These are phyloP conservation scores for Harpagoxenus sublaevis DNA, from an alignment of 2,888 invertebrate species.

Conservation along the genomic window DNA sequence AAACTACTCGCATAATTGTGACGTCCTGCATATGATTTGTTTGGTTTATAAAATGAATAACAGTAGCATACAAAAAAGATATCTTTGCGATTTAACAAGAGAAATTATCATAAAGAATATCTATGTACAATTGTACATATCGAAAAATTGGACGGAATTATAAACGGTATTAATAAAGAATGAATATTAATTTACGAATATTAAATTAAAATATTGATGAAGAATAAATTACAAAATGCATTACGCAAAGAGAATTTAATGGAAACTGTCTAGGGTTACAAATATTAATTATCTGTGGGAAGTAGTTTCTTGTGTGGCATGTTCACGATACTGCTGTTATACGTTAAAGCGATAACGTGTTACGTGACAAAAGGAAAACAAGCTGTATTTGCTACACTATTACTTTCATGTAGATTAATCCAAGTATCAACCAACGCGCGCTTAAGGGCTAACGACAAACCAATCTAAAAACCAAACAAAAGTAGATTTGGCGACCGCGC, in stretches of 20 bases:
- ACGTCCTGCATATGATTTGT: background rate
- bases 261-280: background rate
- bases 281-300: conserved; percentile 19
- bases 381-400: conserved; percentile 4
- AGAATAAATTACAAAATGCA: background rate
- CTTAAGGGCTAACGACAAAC: conserved; percentile 44
- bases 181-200: too few species aligned
- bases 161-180: background rate
- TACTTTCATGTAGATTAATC: conserved; percentile 27
- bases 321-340: background rate
- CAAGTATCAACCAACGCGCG: conserved; percentile 10
- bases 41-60: background rate
- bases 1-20: background rate
- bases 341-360: background rate
- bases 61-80: background rate
- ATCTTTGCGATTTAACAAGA: background rate
- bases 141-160: background rate
- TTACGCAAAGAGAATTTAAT: background rate
- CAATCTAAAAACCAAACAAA: conserved; percentile 35
- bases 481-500: conserved; percentile 18
- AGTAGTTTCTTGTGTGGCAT: background rate
- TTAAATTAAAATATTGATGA: background rate
- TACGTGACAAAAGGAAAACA: conserved; percentile 2
- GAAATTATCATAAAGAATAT: background rate
- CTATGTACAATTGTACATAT: background rate